Conservation (phyloP, 2,888 invertebrate genomes). For the Rutpela maculata region DNA sequence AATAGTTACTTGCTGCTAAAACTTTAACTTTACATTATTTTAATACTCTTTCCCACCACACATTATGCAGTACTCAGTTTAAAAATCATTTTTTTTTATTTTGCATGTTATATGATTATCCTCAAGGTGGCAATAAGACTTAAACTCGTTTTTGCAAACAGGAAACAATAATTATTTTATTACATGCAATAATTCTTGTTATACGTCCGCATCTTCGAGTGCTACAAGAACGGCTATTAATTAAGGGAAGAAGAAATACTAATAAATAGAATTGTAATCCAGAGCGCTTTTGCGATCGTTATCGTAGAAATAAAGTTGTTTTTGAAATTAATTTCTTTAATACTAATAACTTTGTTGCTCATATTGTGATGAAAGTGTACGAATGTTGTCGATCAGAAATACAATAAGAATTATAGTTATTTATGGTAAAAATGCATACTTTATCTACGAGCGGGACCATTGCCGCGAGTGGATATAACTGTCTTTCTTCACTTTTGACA, state of each 20-base stretch:
- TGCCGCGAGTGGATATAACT: too few relatives aligned
- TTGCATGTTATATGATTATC: not conserved
- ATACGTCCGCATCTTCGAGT: conserved; percentile 1
- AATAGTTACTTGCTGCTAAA: too few relatives aligned
- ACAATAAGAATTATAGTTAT: too few relatives aligned
- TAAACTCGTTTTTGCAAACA: not conserved
- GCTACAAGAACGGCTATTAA: conserved; percentile 3
- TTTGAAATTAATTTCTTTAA: too few relatives aligned
- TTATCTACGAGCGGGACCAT: too few relatives aligned
- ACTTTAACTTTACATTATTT: not conserved
- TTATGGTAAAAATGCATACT: too few relatives aligned
- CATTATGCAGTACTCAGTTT: not conserved
- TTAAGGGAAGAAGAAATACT: conserved; percentile 1
- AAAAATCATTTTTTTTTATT: not conserved
- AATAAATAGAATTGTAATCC: conserved; percentile 3
- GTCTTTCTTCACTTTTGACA: too few relatives aligned
- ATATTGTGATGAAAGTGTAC: too few relatives aligned
- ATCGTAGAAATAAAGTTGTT: not conserved
- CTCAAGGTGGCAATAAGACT: not conserved
- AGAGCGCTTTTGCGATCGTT: not conserved
- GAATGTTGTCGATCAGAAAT: too few relatives aligned
- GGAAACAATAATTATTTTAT: conserved; percentile 7
- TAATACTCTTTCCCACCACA: not conserved
- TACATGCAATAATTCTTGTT: conserved; percentile 7
- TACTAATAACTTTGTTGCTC: too few relatives aligned